These are phyloP conservation scores for Prorops nasuta DNA, from an alignment of 1,140 invertebrate species.

Conservation along the genomic window DNA sequence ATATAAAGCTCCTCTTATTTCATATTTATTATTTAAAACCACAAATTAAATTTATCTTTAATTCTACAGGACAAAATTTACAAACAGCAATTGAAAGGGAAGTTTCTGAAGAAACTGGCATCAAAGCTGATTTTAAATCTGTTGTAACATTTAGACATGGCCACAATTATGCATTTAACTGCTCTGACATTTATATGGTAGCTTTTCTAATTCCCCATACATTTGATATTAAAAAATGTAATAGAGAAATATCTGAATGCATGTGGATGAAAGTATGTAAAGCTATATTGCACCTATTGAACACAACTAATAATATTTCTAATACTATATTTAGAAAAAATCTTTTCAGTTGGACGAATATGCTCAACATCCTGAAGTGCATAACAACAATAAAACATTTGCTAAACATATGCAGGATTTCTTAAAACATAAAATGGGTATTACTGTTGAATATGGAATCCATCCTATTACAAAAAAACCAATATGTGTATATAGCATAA, in stretches of 20 bases:
- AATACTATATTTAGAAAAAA: constrained; percentile 4
- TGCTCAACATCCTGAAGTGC: constrained; percentile 68
- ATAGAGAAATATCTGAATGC: constrained; percentile 73
- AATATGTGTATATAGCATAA: constrained; percentile 32
- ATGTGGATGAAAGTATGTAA: constrained; percentile 73
- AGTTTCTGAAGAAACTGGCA: constrained; percentile 86
- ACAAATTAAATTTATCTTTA: constrained; percentile 3
- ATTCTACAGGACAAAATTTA: constrained; percentile 74
- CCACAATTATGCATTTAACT: constrained; percentile 70
- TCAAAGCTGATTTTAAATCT: constrained; percentile 72
- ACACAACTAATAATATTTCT: constrained; percentile 4
- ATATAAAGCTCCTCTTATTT: background rate
- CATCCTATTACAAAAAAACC: constrained; percentile 48
- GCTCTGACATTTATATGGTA: constrained; percentile 83
- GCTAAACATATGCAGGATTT: constrained; percentile 67
- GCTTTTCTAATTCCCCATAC: constrained; percentile 69
- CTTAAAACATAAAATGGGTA: constrained; percentile 60
- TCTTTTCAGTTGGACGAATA: constrained; percentile 69
- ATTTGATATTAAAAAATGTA: constrained; percentile 65
- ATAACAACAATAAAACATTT: constrained; percentile 70
- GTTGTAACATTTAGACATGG: constrained; percentile 76
- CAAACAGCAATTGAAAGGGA: constrained; percentile 77
- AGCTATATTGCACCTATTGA: constrained; percentile 2
- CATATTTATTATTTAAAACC: constrained; percentile 2
- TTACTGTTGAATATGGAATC: constrained; percentile 37